Conservation (phyloP, 2,797 vertebrate species). For the Oreortyx pictus region DNA sequence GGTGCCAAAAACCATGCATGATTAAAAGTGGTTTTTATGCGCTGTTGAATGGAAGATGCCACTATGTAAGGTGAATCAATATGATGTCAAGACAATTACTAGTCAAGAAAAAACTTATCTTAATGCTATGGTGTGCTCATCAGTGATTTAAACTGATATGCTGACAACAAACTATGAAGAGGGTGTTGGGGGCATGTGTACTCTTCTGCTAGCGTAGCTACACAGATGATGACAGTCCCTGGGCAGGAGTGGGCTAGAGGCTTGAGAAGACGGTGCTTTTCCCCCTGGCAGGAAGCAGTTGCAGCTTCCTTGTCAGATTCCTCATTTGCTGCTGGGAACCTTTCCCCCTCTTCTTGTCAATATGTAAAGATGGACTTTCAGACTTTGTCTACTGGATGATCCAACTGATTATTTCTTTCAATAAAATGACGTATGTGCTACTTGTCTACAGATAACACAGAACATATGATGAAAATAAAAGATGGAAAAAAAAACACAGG, state of each 20-base stretch:
- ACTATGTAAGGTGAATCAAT: not conserved
- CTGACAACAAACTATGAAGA: not conserved
- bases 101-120: not conserved
- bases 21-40: not conserved
- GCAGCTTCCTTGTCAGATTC: conserved; percentile 26
- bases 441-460: conserved; percentile 30
- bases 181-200: not conserved
- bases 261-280: not conserved
- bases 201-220: not conserved
- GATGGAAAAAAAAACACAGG: not conserved
- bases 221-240: conserved; percentile 21
- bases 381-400: not conserved
- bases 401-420: not conserved
- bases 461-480: not conserved
- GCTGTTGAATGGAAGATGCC: not conserved
- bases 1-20: not conserved
- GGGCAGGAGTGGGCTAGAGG: not conserved
- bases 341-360: not conserved
- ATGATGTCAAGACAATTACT: not conserved
- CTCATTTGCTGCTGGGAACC: conserved; percentile 16
- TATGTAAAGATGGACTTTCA: conserved; percentile 39
- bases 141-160: not conserved
- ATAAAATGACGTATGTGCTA: not conserved
- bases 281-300: conserved; percentile 16
- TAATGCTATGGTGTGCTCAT: fast-evolving